These are phyloP conservation scores for Sterna hirundo DNA, from an alignment of 2,113 vertebrate species.

Conservation along the genomic window DNA sequence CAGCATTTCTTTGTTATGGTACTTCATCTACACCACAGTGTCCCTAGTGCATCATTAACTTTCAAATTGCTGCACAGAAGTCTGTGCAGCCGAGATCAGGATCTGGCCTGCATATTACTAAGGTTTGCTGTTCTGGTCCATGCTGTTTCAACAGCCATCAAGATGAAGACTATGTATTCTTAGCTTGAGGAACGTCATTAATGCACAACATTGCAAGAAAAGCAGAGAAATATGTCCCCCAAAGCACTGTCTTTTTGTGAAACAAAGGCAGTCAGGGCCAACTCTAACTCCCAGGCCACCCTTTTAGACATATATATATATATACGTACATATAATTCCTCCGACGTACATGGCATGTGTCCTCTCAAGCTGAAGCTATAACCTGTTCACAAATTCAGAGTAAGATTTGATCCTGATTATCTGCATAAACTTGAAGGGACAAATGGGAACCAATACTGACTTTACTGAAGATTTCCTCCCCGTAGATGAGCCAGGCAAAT, in stretches of 20 bases:
- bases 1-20: background rate
- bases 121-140: background rate
- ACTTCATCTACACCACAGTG: background rate
- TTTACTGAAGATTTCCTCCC: background rate
- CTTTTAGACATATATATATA: background rate
- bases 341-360: background rate
- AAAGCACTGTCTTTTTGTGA: background rate
- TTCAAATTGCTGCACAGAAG: background rate
- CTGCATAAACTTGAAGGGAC: background rate
- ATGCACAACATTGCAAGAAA: background rate
- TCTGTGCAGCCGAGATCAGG: background rate
- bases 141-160: conserved; percentile 15
- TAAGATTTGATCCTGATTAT: background rate
- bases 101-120: background rate
- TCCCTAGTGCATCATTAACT: conserved; percentile 25
- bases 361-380: background rate
- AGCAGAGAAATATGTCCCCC: background rate
- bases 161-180: conserved; percentile 5
- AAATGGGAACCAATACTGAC: background rate
- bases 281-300: background rate
- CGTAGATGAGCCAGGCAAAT: background rate
- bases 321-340: background rate
- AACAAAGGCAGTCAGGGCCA: background rate
- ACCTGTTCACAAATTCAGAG: background rate
- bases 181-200: background rate